Evolutionary conservation across 2,113 vertebrate genomes (phyloP), one percentile per base, ranked within the genome.

Genomic region (Sinocyclocheilus grahami): DNA sequence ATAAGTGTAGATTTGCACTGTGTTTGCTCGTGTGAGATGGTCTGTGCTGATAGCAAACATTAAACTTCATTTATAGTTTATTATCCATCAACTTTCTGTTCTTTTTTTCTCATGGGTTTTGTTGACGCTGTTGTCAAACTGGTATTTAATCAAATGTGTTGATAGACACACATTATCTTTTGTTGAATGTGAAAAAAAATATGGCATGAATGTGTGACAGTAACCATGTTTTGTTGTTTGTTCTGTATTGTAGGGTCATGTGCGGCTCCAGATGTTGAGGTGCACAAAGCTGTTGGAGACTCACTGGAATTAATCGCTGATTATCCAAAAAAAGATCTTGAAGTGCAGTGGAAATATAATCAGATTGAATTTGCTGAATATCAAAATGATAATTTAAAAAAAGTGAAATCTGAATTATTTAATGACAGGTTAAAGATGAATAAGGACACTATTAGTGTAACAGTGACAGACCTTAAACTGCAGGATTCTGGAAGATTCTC

Each of bases 221-320:
- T 75, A 24, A 48, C 0, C 39, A 42, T 1, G 1, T 22, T 0
- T 2, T 62, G 24, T 60, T n/a, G 30, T 79, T 39, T 84, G 55
- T 71, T 84, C 58, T 75, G 63, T 77, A 16, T 87, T 4, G 72
- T 89, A 93, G 93, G 82, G 87, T 84, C 82, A 65, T 87, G 86
- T 86, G 82, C 53, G 37, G 60, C 22, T 77, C 13, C 65, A 46
- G 63, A 1, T 65, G n/a, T 60, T n/a, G 46, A 2, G 0, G 0
- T 92, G 60, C 53, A 89, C 13, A 90, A 39, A 86, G 69, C 60
- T 22, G 91, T 92, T 48, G 92, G 91, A 53, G 90, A 90, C 18
- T 83, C 85, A 0, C 92, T 90, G 75, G 79, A 89, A 88, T 8
- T 92, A 76, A n/a, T n/a, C 0, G 42, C 83, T 55, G 16, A 80